A percentile compares a stretch with the other conserved stretches of the same genome.
Evolutionary conservation across 1,140 invertebrate species (phyloP).

Genomic region (Trinorchestia longiramus): DNA sequence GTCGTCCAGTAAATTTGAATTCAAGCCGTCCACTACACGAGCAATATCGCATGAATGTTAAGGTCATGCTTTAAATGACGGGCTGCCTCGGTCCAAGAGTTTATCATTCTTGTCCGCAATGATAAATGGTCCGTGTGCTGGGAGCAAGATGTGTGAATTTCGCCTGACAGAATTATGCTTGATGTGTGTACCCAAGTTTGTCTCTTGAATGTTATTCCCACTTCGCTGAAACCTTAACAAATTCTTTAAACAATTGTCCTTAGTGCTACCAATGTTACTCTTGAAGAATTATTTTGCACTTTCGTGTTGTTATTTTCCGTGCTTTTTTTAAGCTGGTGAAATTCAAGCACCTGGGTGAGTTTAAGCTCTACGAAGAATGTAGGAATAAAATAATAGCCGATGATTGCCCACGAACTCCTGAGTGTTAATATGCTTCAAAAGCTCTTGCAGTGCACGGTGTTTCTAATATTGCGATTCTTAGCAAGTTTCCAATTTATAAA

Average conservation of each 20-base stretch:
- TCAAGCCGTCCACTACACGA: background rate
- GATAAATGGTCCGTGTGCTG: background rate
- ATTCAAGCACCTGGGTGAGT: background rate
- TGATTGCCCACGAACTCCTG: no score
- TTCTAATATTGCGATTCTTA: no score
- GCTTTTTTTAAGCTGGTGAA: background rate
- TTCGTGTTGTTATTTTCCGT: background rate
- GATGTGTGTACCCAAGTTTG: background rate
- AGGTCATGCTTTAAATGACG: background rate
- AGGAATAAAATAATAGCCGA: no score
- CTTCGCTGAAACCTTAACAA: background rate
- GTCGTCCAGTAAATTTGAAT: background rate
- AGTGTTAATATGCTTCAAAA: no score
- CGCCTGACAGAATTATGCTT: background rate
- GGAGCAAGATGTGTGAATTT: background rate
- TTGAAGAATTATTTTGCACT: background rate
- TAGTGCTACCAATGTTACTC: background rate
- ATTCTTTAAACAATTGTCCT: background rate
- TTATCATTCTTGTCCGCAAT: background rate
- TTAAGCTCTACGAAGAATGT: background rate
- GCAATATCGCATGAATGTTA: constrained; percentile 7
- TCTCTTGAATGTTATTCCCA: background rate
- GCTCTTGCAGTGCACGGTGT: no score
- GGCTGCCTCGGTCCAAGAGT: background rate
- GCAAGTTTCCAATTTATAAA: no score